Percentiles rank a stretch among this genome's conserved stretches.
Conservation (phyloP, 2,888 invertebrate genomes). For the Rhopalosiphum nymphaeae region DNA sequence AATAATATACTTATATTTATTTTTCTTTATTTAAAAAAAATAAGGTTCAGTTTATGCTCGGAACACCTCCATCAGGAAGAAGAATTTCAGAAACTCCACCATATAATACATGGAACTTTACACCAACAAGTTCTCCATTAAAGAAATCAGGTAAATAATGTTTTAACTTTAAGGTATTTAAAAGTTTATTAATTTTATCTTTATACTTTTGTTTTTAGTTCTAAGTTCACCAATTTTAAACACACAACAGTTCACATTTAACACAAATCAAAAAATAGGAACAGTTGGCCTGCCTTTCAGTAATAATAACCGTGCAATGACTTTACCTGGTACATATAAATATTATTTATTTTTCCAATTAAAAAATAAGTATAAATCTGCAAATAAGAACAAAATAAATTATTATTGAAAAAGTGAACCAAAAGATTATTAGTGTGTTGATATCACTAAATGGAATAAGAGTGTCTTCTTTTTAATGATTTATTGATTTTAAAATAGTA, state of each 20-base stretch:
- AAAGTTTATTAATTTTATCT: constrained; percentile 21
- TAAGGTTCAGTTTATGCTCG: constrained; percentile 86
- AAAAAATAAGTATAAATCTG: not conserved
- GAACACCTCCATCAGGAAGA: constrained; percentile 82
- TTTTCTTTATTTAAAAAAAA: constrained; percentile 20
- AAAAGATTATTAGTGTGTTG: not conserved
- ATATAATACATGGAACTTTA: constrained; percentile 84
- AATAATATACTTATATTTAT: not conserved
- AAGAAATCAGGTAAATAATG: constrained; percentile 73
- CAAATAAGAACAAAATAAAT: not conserved
- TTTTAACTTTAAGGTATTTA: not conserved
- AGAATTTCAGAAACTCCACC: constrained; percentile 77
- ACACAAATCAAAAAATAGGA: constrained; percentile 75
- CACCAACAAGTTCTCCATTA: constrained; percentile 80
- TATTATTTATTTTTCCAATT: not conserved
- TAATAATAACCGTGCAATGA: constrained; percentile 77
- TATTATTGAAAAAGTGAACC: not conserved
- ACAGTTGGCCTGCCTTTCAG: constrained; percentile 69
- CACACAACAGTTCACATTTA: constrained; percentile 73
- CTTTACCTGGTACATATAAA: constrained; percentile 74
- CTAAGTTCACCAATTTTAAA: constrained; percentile 79
- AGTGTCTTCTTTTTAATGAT: not conserved
- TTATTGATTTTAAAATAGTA: too few species aligned
- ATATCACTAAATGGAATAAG: not conserved
- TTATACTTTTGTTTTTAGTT: constrained; percentile 70